A percentile compares a stretch with the other conserved stretches of the same genome.
Conservation (phyloP, 2,113 vertebrate genomes). For the Gnathonemus echidnorhynchus region DNA sequence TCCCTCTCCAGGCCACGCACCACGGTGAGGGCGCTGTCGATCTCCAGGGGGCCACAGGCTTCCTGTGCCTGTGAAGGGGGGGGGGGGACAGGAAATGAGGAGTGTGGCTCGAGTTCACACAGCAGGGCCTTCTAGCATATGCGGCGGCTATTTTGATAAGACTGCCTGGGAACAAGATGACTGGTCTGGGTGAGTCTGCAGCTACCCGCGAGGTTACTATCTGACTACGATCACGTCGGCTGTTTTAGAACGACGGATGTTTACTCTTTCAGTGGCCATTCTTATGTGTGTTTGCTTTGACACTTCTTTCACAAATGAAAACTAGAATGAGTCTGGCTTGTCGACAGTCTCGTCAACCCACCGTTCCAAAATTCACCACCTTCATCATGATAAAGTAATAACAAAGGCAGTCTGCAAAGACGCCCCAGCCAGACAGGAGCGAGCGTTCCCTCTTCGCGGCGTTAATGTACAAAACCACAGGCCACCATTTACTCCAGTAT, state of each 20-base stretch:
- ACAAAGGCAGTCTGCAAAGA: background rate
- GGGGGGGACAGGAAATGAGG: constrained; percentile 9
- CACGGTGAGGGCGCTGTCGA: constrained; percentile 82
- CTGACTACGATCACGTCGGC: background rate
- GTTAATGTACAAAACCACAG: background rate
- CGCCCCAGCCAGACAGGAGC: background rate
- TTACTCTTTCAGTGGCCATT: background rate
- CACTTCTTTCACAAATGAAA: background rate
- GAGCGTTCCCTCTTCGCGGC: background rate
- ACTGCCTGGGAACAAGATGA: background rate
- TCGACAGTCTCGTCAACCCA: background rate
- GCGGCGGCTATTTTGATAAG: background rate
- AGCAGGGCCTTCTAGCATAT: background rate
- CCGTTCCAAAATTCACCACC: background rate
- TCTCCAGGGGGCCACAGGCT: constrained; percentile 88
- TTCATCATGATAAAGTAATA: background rate
- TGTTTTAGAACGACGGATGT: background rate
- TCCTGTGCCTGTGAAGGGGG: constrained; percentile 76
- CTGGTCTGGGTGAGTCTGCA: background rate
- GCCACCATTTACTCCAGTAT: background rate
- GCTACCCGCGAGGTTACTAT: background rate
- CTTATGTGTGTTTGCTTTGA: background rate
- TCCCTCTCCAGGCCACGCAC: constrained; percentile 86
- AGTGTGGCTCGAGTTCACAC: background rate
- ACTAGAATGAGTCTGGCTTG: background rate